Evolutionary conservation across 2,797 vertebrate species (phyloP).

Genomic region (Acipenser transmontanus): DNA sequence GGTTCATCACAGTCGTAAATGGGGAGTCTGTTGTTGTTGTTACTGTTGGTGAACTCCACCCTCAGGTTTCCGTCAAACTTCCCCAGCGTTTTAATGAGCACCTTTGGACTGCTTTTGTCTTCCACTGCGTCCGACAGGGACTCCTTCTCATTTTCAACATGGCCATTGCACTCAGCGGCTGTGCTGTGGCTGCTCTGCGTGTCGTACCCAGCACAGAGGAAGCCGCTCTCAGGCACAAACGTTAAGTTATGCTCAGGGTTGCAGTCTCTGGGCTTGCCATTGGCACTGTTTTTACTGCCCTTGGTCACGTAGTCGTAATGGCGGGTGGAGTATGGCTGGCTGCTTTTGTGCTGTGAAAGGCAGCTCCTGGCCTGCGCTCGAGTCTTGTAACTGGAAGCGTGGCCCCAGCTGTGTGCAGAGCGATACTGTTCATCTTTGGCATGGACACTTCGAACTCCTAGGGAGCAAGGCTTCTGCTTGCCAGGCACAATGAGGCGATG

Average conservation of each 20-base stretch:
- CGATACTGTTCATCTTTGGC: conserved; percentile 69
- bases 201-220: conserved; percentile 50
- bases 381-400: conserved; percentile 69
- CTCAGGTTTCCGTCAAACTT: conserved; percentile 81
- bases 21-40: conserved; percentile 48
- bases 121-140: conserved; percentile 45
- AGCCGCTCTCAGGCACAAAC: conserved; percentile 58
- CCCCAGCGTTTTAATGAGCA: conserved; percentile 77
- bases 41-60: conserved; percentile 83
- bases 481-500: conserved; percentile 55
- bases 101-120: conserved; percentile 76
- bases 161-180: conserved; percentile 56
- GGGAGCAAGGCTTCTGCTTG: conserved; percentile 76
- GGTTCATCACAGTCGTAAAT: conserved; percentile 65
- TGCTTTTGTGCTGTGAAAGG: conserved; percentile 77
- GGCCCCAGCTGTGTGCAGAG: conserved; percentile 72
- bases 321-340: conserved; percentile 71
- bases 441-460: conserved; percentile 69
- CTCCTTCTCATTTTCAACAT: conserved; percentile 53
- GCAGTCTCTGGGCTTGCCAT: conserved; percentile 38
- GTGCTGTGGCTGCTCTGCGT: conserved; percentile 32
- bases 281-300: conserved; percentile 44
- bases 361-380: conserved; percentile 77
- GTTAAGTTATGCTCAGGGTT: conserved; percentile 35
- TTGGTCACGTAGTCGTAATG: conserved; percentile 62